Evolutionary conservation across 2,113 vertebrate species (phyloP).

Genomic region (Megaptera novaeangliae): DNA sequence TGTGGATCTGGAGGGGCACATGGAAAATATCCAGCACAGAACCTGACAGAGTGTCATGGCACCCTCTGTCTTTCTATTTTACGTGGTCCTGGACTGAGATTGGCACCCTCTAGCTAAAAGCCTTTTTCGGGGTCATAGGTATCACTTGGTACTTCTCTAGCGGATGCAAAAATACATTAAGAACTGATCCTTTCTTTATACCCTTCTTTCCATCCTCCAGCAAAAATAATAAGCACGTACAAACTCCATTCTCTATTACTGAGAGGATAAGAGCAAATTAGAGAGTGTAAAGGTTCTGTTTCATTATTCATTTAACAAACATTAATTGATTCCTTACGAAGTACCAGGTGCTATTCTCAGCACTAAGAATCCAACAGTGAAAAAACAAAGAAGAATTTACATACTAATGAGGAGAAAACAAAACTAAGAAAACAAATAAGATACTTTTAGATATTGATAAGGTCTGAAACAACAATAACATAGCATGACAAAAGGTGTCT

Average conservation of each 20-base stretch:
- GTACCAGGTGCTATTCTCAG: neutral
- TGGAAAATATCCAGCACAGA: neutral
- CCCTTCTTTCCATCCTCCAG: neutral
- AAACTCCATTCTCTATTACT: neutral
- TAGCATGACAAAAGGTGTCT: neutral
- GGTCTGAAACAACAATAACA: neutral
- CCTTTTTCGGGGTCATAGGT: neutral
- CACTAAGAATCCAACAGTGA: neutral
- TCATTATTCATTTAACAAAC: neutral
- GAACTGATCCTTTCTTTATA: neutral
- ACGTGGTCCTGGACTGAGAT: neutral
- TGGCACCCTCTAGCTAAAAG: neutral
- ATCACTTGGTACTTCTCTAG: neutral
- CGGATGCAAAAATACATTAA: neutral
- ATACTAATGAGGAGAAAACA: neutral
- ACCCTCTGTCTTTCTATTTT: neutral
- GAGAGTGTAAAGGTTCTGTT: neutral
- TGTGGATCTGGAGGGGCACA: neutral
- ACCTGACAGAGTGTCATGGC: neutral
- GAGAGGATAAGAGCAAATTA: neutral
- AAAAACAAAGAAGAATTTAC: slow-evolving; percentile 7
- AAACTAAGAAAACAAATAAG: neutral
- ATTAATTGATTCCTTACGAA: neutral
- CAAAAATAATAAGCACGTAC: neutral
- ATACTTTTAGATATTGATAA: neutral